Evolutionary conservation across 2,888 invertebrate genomes (phyloP), one percentile per base, ranked within the genome.

Genomic region (Synergus japonicus): DNA sequence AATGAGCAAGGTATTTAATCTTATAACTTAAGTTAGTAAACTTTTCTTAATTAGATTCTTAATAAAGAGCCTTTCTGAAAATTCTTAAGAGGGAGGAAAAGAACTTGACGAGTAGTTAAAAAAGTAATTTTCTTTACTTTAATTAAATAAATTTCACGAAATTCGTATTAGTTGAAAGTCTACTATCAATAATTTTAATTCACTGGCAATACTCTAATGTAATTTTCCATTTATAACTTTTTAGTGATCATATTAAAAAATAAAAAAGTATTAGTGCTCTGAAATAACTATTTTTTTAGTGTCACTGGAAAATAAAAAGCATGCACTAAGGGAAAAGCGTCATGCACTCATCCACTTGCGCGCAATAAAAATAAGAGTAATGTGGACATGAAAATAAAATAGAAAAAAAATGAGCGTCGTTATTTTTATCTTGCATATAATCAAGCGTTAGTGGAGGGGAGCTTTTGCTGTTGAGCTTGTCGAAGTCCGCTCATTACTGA

Each of bases 91-190:
- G 49, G 37, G 15, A 22, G 54, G n/a, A 54, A 54, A 73, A 73
- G 49, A 73, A 73, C 54, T 73, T 73, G 73, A 58, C 37, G 54
- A 73, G 73, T 54, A 73, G 73, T 73, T 73, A 73, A 41, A 58
- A 7, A 73, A 73, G 73, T 73, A 73, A 73, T 73, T 73, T 73
- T 73, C 73, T 73, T 73, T 54, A 73, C 54, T 54, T 73, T 54
- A 73, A 73, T 73, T 73, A 73, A 66, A 54, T 54, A 73, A 54
- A 37, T 54, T 73, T 58, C 41, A 15, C n/a, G 8, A 54, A 73
- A 73, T 73, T 73, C n/a, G 49, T 73, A 58, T 54, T 10, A 73
- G 5, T 65, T 29, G 8, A 65, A 73, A 54, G 37, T 58, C 18
- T 29, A 54, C 29, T 12, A 54, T 73, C 37, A 54, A 73, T 73